phyloP scores from a whole-genome alignment of 2,888 invertebrate genomes.

The Anticlea derivata region DNA sequence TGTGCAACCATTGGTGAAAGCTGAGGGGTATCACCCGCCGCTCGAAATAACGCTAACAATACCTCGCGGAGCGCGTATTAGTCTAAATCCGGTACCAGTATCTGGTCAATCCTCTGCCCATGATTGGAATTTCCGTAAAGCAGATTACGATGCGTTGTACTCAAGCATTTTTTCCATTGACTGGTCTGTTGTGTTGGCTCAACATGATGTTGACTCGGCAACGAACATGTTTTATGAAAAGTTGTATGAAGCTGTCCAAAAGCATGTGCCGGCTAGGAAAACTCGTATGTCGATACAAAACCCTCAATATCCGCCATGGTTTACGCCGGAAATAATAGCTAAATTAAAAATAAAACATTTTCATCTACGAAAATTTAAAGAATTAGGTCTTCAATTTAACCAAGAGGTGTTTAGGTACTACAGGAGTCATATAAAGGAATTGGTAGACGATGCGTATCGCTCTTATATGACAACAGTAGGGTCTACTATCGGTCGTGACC shows the following conservation, averaged over 20 bases:
- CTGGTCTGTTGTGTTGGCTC: neutral
- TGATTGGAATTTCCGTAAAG: slow-evolving; percentile 7
- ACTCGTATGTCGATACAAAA: too few species aligned
- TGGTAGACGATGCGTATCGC: neutral
- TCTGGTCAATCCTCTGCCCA: neutral
- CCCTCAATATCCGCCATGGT: too few species aligned
- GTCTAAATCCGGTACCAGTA: neutral
- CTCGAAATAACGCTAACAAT: neutral
- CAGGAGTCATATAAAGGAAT: neutral
- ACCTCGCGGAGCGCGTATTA: neutral
- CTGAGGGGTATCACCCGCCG: neutral
- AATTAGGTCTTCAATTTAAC: slow-evolving; percentile 5
- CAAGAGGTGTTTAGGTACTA: neutral
- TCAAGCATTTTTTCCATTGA: neutral
- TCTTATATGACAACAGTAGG: neutral
- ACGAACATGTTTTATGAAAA: neutral
- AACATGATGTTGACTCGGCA: slow-evolving; percentile 1
- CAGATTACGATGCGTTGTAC: slow-evolving; percentile 3
- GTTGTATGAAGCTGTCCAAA: too few species aligned
- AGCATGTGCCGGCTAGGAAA: too few species aligned
- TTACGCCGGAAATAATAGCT: slow-evolving; percentile 2
- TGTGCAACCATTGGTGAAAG: neutral
- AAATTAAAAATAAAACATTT: slow-evolving; percentile 11
- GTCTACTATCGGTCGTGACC: neutral
- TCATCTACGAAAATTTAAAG: slow-evolving; percentile 9